Conservation (phyloP, 2,797 vertebrate genomes). For the Ficedula albicollis region DNA sequence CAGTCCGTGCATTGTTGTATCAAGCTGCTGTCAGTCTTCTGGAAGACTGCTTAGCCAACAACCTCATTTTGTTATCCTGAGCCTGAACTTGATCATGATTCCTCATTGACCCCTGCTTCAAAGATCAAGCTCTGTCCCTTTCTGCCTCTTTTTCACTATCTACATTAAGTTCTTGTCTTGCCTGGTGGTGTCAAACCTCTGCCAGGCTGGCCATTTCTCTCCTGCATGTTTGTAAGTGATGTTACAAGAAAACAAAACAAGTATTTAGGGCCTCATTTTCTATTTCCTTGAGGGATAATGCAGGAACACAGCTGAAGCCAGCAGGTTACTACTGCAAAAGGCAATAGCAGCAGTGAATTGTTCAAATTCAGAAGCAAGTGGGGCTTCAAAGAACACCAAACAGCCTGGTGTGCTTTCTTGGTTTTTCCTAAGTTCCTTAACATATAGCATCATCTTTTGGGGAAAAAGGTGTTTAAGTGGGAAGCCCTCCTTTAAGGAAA, state of each 20-base stretch:
- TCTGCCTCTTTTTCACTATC: not conserved
- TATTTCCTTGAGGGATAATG: not conserved
- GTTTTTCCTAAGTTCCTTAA: not conserved
- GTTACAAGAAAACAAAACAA: not conserved
- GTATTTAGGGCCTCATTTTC: not conserved
- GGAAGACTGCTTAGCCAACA: slow-evolving; percentile 27
- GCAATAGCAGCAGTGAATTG: not conserved
- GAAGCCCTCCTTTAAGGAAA: not conserved
- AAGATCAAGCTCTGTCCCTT: not conserved
- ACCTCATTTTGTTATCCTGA: slow-evolving; percentile 26
- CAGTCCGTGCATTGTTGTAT: slow-evolving; percentile 19
- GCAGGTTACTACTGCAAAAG: not conserved
- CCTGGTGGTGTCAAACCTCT: not conserved
- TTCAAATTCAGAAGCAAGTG: not conserved
- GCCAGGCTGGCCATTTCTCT: not conserved
- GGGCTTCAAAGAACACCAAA: not conserved
- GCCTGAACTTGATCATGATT: slow-evolving; percentile 33
- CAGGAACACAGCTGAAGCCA: not conserved
- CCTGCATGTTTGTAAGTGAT: not conserved
- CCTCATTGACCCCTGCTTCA: slow-evolving; percentile 9
- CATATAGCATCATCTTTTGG: not conserved
- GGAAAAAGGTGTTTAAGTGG: not conserved
- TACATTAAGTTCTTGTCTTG: not conserved
- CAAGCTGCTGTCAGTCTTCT: slow-evolving; percentile 59
- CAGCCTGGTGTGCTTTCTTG: not conserved